phyloP scores from a whole-genome alignment of 2,888 invertebrate genomes.

The Petrolisthes manimaculis region DNA sequence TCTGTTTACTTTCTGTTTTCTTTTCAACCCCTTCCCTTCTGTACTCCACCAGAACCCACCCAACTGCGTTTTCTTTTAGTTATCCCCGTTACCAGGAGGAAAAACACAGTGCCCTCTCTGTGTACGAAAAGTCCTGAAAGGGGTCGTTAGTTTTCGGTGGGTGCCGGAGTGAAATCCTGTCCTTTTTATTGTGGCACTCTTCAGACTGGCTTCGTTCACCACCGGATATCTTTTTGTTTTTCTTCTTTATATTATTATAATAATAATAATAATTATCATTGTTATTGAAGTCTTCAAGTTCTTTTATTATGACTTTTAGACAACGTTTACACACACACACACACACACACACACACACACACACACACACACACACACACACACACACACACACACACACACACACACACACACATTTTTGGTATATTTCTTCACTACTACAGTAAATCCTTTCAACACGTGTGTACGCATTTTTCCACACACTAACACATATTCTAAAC shows the following conservation, averaged over 20 bases:
- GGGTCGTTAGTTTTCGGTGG: neutral
- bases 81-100: neutral
- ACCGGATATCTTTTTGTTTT: neutral
- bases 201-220: neutral
- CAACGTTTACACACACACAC: neutral
- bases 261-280: too few species aligned
- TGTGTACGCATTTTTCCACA: too few species aligned
- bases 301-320: neutral
- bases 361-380: constrained; percentile 3
- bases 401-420: too few species aligned
- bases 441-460: too few species aligned
- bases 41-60: too few species aligned
- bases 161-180: neutral
- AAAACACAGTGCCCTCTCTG: neutral
- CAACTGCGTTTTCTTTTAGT: neutral
- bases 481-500: too few species aligned
- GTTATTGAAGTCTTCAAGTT: too few species aligned
- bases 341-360: constrained; percentile 3
- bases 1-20: too few species aligned
- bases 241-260: neutral
- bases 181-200: neutral
- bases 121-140: neutral
- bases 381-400: constrained; percentile 7
- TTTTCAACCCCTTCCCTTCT: too few species aligned
- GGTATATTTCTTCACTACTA: too few species aligned